phyloP scores from a whole-genome alignment of 2,888 invertebrate species.

The Acanthoscelides obtectus region DNA sequence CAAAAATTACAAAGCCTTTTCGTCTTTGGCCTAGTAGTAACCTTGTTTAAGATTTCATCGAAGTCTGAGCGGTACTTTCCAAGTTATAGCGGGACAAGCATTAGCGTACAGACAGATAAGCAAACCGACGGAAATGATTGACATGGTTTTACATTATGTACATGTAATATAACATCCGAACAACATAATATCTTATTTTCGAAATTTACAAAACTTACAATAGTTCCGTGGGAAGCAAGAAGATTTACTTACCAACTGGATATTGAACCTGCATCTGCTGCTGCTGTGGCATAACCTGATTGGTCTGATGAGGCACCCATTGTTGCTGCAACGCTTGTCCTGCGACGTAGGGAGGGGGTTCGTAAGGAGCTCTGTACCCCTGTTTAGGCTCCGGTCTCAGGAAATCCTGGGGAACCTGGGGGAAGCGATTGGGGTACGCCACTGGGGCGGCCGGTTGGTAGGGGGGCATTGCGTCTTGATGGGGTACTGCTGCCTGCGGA shows the following conservation, averaged over 20 bases:
- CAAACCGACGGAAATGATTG: no score
- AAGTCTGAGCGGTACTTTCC: no score
- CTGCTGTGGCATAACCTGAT: constrained; percentile 36
- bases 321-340: background rate
- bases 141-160: no score
- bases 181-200: no score
- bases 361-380: background rate
- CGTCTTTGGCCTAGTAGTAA: no score
- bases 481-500: background rate
- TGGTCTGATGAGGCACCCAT: constrained; percentile 27
- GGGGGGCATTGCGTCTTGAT: background rate
- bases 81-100: no score
- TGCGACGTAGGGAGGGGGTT: background rate
- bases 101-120: no score
- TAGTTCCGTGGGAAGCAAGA: no score
- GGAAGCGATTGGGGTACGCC: background rate
- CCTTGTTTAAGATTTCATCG: no score
- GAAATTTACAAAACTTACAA: no score
- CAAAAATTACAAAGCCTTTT: no score
- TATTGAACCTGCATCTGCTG: constrained; percentile 19
- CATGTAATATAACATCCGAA: no score
- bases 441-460: background rate
- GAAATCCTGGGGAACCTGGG: background rate
- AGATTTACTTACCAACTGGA: background rate
- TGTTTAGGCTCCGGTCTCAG: background rate